Conservation (phyloP, 37 sponge, comb jelly and placozoan species). For the Crambe crambe region DNA sequence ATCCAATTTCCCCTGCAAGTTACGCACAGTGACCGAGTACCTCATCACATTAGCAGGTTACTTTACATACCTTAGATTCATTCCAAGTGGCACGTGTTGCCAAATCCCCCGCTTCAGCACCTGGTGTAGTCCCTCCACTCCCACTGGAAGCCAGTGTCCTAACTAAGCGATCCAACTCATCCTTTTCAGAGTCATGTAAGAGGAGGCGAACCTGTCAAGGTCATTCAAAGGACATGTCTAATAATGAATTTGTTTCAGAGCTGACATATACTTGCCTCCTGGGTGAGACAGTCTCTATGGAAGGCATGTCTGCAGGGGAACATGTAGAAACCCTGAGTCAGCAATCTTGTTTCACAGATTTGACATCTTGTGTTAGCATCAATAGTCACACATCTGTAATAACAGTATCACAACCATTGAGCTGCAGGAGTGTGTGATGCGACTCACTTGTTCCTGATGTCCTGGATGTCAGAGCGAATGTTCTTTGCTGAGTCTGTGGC, state of each 20-base stretch:
- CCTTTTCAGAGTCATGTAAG: not conserved
- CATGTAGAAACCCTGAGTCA: conserved; percentile 89
- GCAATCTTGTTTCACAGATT: conserved; percentile 78
- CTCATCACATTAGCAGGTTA: not conserved
- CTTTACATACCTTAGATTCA: not conserved
- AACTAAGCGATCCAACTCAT: conserved; percentile 10
- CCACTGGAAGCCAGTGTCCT: not conserved
- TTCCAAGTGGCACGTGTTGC: not conserved
- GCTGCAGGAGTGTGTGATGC: not conserved
- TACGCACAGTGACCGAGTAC: not conserved
- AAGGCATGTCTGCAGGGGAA: conserved; percentile 96
- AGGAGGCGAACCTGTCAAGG: not conserved
- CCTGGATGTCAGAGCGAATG: conserved; percentile 91
- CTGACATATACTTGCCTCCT: conserved; percentile 16
- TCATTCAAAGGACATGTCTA: too few relatives aligned
- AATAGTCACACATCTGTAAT: conserved; percentile 76
- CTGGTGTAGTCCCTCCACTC: not conserved
- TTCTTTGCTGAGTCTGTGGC: conserved; percentile 91
- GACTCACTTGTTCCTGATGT: conserved; percentile 79
- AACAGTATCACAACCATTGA: not conserved
- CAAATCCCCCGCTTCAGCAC: not conserved
- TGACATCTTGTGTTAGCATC: conserved; percentile 65
- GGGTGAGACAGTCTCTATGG: conserved; percentile 86
- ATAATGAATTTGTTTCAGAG: not conserved
- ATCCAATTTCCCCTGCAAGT: conserved; percentile 69